These are phyloP conservation scores for Bradysia coprophila DNA, from an alignment of 1,140 invertebrate genomes.

Conservation along the genomic window DNA sequence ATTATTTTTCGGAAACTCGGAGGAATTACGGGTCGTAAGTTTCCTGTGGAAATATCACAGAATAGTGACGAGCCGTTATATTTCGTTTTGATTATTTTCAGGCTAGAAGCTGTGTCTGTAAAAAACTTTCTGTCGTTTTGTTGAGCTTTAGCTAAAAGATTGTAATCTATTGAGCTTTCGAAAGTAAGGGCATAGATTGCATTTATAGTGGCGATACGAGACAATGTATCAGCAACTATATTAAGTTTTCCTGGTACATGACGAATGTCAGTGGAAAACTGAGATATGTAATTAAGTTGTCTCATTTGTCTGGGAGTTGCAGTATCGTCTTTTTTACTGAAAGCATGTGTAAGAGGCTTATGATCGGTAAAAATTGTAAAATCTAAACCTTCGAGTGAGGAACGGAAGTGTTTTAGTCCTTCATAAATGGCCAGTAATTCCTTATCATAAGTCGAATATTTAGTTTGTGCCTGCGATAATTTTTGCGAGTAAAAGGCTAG, in stretches of 20 bases:
- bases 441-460: conserved; percentile 18
- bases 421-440: conserved; percentile 18
- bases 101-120: not conserved
- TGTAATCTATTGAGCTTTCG: not conserved
- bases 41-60: conserved; percentile 8
- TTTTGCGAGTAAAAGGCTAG: conserved; percentile 13
- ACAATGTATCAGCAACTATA: conserved; percentile 8
- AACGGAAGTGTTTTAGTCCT: conserved; percentile 15
- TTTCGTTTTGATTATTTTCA: conserved; percentile 6
- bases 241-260: conserved; percentile 13
- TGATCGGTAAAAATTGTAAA: conserved; percentile 22
- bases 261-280: conserved; percentile 12
- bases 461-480: conserved; percentile 6
- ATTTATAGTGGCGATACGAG: conserved; percentile 5
- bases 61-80: not conserved
- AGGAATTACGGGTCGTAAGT: conserved; percentile 12
- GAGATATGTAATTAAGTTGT: conserved; percentile 13
- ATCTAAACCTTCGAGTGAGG: conserved; percentile 13
- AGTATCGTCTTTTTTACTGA: conserved; percentile 4
- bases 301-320: conserved; percentile 10
- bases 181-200: not conserved
- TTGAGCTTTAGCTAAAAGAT: not conserved
- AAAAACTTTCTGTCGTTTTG: not conserved
- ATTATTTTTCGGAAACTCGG: conserved; percentile 6
- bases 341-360: conserved; percentile 18